Base-by-base conservation (phyloP, 2,113 vertebrate genomes). In the Dicentrarchus labrax region DNA sequence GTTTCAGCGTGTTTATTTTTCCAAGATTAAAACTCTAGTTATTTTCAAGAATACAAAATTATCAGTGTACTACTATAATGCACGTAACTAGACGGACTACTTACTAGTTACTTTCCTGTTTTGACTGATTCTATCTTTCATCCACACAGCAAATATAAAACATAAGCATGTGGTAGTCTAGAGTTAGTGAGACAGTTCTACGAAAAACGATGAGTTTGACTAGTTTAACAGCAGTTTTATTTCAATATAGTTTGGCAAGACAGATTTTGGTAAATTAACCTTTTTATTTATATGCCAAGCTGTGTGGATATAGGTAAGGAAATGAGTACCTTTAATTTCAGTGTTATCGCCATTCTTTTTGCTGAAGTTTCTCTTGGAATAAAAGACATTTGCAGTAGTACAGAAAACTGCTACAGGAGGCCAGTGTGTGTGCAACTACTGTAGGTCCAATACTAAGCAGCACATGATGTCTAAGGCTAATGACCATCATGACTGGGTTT, bases 1-100 rank as follows among this genome's bases (percentile, higher is more conserved):
- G 69, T 87, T 72, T 71, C 60, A 78, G 45, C 4, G 47, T 51
- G 43, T 87, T 89, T 89, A 90, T 91, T 88, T 88, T 72, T 80
- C 66, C 86, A 91, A 89, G 47, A 75, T 84, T 91, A 77, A 93
- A 92, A 82, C 67, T 82, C 61, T 81, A 80, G 56, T 85, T 59
- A 56, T 86, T 80, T 67, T 78, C 72, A 72, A 82, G 59, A 87
- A 91, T 94, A 94, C 81, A 94, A 93, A 93, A 90, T 53, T 70
- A 86, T 76, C 39, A 61, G 72, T 66, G 60, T 41, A 77, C 57
- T 51, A 72, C 77, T 60, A 22, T 43, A 53, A 86, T 74, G 74
- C n/a, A 69, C 47, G 36, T 70, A 59, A 11, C 69, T 15, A 66
- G 78, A 71, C 19, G 0, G 53, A 73, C 48, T 39, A n/a, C 38